These are phyloP conservation scores for Okamejei kenojei DNA, from an alignment of 2,797 vertebrate species.

Conservation along the genomic window DNA sequence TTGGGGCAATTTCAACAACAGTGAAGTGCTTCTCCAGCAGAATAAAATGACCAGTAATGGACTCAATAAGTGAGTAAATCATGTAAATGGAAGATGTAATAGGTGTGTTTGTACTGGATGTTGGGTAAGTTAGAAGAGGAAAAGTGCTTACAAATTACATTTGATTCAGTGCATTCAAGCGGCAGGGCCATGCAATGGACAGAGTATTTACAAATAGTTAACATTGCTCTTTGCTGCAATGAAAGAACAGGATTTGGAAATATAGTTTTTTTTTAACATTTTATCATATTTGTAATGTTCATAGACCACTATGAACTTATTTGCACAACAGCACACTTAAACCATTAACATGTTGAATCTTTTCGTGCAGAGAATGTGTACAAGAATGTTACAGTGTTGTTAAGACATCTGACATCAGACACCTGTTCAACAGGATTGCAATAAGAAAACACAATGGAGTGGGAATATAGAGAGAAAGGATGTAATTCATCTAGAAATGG, in stretches of 20 bases:
- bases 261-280: background rate
- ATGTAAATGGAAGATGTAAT: background rate
- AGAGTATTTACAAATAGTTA: background rate
- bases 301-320: background rate
- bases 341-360: too few relatives aligned
- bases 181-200: background rate
- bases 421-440: too few relatives aligned
- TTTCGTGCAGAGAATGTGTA: background rate
- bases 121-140: background rate
- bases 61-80: constrained; percentile 33
- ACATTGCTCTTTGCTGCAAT: background rate
- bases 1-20: constrained; percentile 10
- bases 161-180: background rate
- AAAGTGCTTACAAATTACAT: background rate
- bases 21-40: constrained; percentile 19
- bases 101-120: constrained; percentile 9
- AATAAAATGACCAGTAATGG: constrained; percentile 20
- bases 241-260: background rate
- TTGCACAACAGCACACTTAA: too few relatives aligned
- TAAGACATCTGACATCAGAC: too few relatives aligned
- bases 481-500: too few relatives aligned
- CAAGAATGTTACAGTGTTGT: background rate
- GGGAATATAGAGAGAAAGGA: too few relatives aligned
- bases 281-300: too few relatives aligned
- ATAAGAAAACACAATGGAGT: too few relatives aligned